A percentile compares a stretch with the other conserved stretches of the same genome.
These are phyloP conservation scores for Diadophis punctatus DNA, from an alignment of 2,113 vertebrate species.

Conservation along the genomic window DNA sequence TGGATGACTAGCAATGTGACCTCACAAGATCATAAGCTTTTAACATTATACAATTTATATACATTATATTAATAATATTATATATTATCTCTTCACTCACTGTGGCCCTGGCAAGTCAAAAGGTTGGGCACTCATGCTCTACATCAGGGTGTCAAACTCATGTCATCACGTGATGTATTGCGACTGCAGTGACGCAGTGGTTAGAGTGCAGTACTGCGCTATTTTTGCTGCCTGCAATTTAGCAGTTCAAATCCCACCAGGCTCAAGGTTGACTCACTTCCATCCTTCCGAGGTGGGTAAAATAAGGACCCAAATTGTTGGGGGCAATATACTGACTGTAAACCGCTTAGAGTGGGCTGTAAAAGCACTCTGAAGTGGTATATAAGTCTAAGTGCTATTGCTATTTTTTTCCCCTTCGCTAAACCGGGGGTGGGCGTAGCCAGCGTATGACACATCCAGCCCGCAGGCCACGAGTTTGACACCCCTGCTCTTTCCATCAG, in stretches of 20 bases:
- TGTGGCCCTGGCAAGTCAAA: neutral
- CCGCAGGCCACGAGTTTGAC: rapidly evolving
- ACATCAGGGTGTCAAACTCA: neutral
- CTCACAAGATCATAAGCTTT: neutral
- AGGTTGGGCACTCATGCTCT: neutral
- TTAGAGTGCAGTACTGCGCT: no score
- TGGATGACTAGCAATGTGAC: neutral
- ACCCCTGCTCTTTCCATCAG: neutral
- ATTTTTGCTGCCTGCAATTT: no score
- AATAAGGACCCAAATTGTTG: no score
- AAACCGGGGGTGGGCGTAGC: neutral
- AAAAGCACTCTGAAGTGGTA: no score
- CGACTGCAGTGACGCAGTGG: neutral
- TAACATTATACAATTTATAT: neutral
- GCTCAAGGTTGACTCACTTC: no score
- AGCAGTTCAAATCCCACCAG: no score
- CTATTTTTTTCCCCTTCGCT: neutral
- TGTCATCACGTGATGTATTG: neutral
- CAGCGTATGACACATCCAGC: no score
- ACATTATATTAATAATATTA: neutral
- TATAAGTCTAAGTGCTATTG: no score
- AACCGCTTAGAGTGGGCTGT: no score
- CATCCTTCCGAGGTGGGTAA: no score
- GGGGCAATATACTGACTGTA: no score
- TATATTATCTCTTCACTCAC: neutral